Conservation (phyloP, 2,113 vertebrate species). For the Neogobius melanostomus region DNA sequence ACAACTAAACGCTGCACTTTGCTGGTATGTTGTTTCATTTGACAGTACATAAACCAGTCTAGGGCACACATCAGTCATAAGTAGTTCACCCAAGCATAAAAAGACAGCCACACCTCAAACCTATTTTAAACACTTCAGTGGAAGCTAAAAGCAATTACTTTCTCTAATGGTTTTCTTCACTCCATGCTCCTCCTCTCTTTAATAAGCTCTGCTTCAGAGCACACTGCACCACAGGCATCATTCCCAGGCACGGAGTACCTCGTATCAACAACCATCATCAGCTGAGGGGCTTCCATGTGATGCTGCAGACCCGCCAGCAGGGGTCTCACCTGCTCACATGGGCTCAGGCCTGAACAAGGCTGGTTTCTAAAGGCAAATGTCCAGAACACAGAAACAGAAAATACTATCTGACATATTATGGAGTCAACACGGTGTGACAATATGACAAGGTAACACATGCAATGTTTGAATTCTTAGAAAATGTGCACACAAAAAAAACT, state of each 20-base stretch:
- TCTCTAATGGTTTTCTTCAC: constrained; percentile 11
- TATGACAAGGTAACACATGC: background rate
- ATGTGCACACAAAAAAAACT: too few relatives aligned
- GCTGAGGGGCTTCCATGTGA: constrained; percentile 60
- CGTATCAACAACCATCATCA: constrained; percentile 46
- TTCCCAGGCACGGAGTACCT: constrained; percentile 64
- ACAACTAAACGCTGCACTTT: too few relatives aligned
- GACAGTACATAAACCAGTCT: too few relatives aligned
- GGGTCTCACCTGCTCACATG: constrained; percentile 72
- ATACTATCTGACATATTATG: background rate
- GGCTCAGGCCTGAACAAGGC: constrained; percentile 53
- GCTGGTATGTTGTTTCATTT: too few relatives aligned
- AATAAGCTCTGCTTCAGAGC: constrained; percentile 16
- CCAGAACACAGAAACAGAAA: constrained; percentile 15
- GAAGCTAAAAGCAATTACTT: constrained; percentile 12
- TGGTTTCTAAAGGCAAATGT: constrained; percentile 53
- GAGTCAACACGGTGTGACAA: background rate
- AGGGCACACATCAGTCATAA: constrained; percentile 14
- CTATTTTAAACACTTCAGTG: constrained; percentile 9
- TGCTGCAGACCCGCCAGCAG: constrained; percentile 72
- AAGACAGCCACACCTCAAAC: constrained; percentile 14
- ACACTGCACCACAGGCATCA: constrained; percentile 26
- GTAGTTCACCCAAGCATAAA: constrained; percentile 31
- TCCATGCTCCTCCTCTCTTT: constrained; percentile 38
- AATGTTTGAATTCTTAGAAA: background rate